Evolutionary conservation across 2,888 invertebrate species (phyloP), one percentile per base, ranked within the genome.

Genomic region (Dascillus cervinus): DNA sequence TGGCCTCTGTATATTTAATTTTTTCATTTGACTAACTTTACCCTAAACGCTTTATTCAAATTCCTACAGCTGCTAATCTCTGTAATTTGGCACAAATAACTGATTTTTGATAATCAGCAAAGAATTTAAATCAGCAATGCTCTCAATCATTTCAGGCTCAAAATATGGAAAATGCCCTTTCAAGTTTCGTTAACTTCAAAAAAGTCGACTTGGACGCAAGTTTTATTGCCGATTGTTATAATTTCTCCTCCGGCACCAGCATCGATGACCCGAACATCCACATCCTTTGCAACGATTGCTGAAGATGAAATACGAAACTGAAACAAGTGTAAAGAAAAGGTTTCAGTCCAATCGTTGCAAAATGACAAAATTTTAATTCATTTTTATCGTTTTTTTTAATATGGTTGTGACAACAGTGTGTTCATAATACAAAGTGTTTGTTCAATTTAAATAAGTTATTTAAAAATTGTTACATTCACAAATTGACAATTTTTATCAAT

Each of bases 91-190:
- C 37, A 79, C 67, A 52, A 75, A 77, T 50, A 80, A 73, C 34
- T 76, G 73, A 8, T 80, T 77, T 62, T 87, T 86, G 50, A 84
- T 67, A 4, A 84, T 49, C 0, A 86, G 60, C 1, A 76, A 44
- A 0, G 76, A 72, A 31, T 70, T 65, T 10, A 70, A 63, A n/a
- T 73, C 53, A 2, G 51, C 69, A 4, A 79, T 66, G 58, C 75
- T 67, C 2, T 71, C 65, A 47, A 72, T 63, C 21, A 82, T 66
- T 28, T 73, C 70, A 1, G 71, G 65, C 38, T 73, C 70, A 8
- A 79, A 53, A 23, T 75, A 69, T 8, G 69, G 63, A 20, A 75
- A 26, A 58, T 61, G 75, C 72, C 0, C 65, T 60, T 49, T 77
- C 78, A 38, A 71, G 66, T 19, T 76, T 73, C 43, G 78, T 70